Evolutionary conservation across 2,888 invertebrate genomes (phyloP).

Genomic region (Euclidia mi): DNA sequence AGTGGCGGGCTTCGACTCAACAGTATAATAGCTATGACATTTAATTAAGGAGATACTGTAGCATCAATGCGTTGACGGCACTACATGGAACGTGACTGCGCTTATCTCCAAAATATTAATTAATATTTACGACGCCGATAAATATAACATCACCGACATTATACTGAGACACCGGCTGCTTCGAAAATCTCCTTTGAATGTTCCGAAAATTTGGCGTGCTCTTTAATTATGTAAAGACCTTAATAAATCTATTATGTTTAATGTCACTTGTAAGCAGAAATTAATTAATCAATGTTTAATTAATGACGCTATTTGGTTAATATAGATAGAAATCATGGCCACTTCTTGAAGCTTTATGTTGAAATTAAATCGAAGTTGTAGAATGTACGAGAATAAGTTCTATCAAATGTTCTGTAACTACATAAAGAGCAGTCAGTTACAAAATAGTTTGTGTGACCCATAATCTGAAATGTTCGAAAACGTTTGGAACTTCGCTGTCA

Average conservation of each 20-base stretch:
- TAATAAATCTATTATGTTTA: no score
- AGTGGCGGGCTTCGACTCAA: slow-evolving; percentile 51
- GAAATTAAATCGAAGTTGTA: slow-evolving; percentile 1
- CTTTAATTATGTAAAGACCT: no score
- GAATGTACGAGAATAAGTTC: slow-evolving; percentile 9
- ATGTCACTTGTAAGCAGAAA: no score
- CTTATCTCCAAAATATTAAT: slow-evolving; percentile 55
- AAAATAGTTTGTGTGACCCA: slow-evolving; percentile 21
- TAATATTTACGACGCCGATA: slow-evolving; percentile 43
- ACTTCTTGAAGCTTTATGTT: neutral
- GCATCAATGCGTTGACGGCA: slow-evolving; percentile 60
- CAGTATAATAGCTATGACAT: slow-evolving; percentile 66
- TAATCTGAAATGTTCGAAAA: slow-evolving; percentile 33
- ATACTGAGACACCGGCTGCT: slow-evolving; percentile 23
- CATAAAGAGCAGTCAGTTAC: slow-evolving; percentile 19
- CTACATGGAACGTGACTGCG: slow-evolving; percentile 45
- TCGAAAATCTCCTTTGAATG: slow-evolving; percentile 11
- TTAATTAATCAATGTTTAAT: no score
- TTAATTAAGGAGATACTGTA: slow-evolving; percentile 77
- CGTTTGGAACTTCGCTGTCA: slow-evolving; percentile 32
- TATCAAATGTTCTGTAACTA: slow-evolving; percentile 2
- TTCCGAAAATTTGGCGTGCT: slow-evolving; percentile 9
- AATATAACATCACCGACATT: slow-evolving; percentile 33
- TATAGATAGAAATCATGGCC: neutral
- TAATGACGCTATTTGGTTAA: no score